Conservation (phyloP, 2,797 vertebrate species). For the Pyrrhura leucotis region DNA sequence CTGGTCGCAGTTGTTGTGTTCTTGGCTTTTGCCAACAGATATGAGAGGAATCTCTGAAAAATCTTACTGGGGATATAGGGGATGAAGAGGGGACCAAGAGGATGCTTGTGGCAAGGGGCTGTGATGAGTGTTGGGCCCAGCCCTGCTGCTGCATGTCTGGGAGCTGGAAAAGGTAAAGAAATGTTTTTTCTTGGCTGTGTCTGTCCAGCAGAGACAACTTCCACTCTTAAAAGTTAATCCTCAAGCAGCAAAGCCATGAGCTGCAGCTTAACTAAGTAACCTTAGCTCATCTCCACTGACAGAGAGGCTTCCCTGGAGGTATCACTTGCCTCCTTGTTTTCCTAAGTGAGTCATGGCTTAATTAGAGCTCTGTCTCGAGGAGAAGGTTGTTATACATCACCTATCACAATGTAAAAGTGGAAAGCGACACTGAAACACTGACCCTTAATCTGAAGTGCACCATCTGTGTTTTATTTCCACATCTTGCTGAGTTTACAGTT, state of each 20-base stretch:
- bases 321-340: conserved; percentile 16
- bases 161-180: background rate
- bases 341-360: conserved; percentile 25
- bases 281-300: background rate
- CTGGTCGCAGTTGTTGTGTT: background rate
- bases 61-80: background rate
- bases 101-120: background rate
- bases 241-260: background rate
- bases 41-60: background rate
- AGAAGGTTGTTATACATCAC: conserved; percentile 52
- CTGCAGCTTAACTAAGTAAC: background rate
- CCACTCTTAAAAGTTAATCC: background rate
- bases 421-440: conserved; percentile 4
- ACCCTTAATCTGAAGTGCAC: conserved; percentile 61
- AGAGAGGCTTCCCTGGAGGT: background rate
- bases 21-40: background rate
- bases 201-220: background rate
- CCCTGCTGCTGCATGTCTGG: accelerated
- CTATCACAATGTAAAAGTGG: conserved; percentile 58
- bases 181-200: background rate
- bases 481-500: conserved; percentile 68
- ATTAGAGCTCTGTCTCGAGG: background rate
- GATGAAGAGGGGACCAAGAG: background rate
- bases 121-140: background rate
- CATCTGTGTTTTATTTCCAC: conserved; percentile 69